Percentiles rank a stretch among this genome's conserved stretches.
These are phyloP conservation scores for Poeciliopsis presidionis DNA, from an alignment of 2,797 vertebrate species.

Conservation along the genomic window DNA sequence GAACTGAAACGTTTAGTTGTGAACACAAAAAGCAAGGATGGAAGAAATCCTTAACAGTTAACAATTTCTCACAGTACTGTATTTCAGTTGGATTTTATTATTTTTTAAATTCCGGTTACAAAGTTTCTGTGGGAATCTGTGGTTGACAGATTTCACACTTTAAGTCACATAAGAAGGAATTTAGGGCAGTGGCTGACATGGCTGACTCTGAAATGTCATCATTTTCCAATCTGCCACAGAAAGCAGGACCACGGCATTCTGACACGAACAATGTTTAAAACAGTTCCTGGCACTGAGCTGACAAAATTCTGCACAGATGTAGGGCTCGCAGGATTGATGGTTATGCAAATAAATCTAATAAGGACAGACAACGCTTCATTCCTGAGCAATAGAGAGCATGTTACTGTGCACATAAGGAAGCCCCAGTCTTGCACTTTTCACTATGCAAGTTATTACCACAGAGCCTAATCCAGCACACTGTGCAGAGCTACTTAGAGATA, in stretches of 20 bases:
- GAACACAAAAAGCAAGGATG: neutral
- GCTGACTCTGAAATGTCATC: neutral
- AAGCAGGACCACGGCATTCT: constrained; percentile 38
- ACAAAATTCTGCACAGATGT: neutral
- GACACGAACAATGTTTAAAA: constrained; percentile 38
- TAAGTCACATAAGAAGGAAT: neutral
- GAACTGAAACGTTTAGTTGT: neutral
- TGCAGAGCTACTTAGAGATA: constrained; percentile 27
- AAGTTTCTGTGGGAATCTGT: neutral
- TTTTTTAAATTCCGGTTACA: neutral
- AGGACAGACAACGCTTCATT: neutral
- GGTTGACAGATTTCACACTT: neutral
- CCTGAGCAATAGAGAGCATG: neutral
- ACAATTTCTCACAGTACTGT: neutral
- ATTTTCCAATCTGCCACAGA: constrained; percentile 1
- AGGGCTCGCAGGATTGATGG: neutral
- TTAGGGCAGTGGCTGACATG: neutral
- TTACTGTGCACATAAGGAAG: constrained; percentile 43
- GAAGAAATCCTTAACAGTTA: neutral
- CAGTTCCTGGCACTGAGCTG: constrained; percentile 39
- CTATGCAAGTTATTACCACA: constrained; percentile 64
- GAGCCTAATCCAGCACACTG: constrained; percentile 60
- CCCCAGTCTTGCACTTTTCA: constrained; percentile 51
- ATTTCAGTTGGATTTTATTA: neutral
- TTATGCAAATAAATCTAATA: constrained; percentile 6